These are phyloP conservation scores for Coregonus clupeaformis DNA, from an alignment of 2,113 vertebrate genomes.

Conservation along the genomic window DNA sequence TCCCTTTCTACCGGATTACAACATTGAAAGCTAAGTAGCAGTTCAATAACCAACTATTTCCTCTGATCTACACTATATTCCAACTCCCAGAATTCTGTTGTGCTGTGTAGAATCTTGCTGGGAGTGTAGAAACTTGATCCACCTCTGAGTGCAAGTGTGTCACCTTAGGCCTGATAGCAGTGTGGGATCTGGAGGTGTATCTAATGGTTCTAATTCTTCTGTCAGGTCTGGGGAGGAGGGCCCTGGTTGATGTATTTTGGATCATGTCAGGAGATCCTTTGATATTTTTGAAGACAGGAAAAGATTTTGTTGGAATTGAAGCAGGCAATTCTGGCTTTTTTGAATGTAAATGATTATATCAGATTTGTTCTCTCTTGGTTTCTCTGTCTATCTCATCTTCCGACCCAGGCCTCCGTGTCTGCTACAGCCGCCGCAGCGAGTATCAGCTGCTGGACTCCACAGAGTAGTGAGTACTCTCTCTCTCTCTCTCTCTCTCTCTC, in stretches of 20 bases:
- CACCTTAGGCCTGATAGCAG: not conserved
- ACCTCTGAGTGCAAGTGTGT: not conserved
- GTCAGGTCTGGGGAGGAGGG: not conserved
- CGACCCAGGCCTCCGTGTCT: slow-evolving; percentile 75
- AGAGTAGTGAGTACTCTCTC: slow-evolving; percentile 85
- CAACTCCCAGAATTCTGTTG: not conserved
- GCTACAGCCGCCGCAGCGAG: slow-evolving; percentile 83
- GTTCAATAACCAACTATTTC: too few species aligned
- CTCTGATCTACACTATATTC: too few species aligned
- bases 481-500: too few species aligned
- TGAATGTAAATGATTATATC: not conserved
- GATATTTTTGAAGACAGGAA: not conserved
- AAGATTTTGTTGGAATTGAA: slow-evolving; percentile 22
- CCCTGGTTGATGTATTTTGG: not conserved
- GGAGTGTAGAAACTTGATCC: not conserved
- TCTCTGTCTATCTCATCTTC: not conserved
- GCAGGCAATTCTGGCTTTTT: not conserved
- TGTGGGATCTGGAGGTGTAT: too few species aligned
- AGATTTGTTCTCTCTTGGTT: not conserved
- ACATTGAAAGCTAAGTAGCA: too few species aligned
- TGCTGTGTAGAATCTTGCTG: not conserved
- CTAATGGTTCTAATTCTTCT: too few species aligned
- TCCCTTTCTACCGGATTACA: too few species aligned
- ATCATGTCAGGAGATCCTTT: slow-evolving; percentile 11
- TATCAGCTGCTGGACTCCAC: slow-evolving; percentile 89